Evolutionary conservation across 2,113 vertebrate genomes (phyloP).

Genomic region (Noctilio leporinus): DNA sequence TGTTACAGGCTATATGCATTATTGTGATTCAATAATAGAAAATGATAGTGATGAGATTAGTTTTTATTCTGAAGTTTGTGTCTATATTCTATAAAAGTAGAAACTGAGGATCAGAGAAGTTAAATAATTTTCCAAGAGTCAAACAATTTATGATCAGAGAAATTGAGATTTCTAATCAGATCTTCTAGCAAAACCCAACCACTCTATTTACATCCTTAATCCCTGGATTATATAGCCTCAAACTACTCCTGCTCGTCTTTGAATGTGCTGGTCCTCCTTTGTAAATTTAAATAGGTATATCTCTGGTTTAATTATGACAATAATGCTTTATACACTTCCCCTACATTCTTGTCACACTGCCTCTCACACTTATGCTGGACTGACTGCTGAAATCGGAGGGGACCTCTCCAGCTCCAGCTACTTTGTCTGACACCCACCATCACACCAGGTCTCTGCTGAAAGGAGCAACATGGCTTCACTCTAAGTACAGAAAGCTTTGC

Average conservation of each 20-base stretch:
- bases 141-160: not conserved
- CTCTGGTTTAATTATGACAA: not conserved
- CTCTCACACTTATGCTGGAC: not conserved
- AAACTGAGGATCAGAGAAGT: not conserved
- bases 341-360: not conserved
- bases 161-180: not conserved
- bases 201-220: not conserved
- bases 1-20: not conserved
- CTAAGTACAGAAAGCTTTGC: not conserved
- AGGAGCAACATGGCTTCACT: not conserved
- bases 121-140: not conserved
- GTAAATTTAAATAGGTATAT: not conserved
- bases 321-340: not conserved
- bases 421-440: not conserved
- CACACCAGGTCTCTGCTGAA: not conserved
- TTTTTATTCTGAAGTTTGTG: not conserved
- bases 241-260: not conserved
- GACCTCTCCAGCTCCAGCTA: not conserved
- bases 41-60: not conserved
- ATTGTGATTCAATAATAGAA: not conserved
- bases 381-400: not conserved
- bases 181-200: not conserved
- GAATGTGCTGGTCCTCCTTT: not conserved
- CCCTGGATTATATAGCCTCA: not conserved
- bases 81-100: not conserved